A percentile compares a stretch with the other conserved stretches of the same genome.
Evolutionary conservation across 2,888 invertebrate species (phyloP).

Genomic region (Archips crataeganus): DNA sequence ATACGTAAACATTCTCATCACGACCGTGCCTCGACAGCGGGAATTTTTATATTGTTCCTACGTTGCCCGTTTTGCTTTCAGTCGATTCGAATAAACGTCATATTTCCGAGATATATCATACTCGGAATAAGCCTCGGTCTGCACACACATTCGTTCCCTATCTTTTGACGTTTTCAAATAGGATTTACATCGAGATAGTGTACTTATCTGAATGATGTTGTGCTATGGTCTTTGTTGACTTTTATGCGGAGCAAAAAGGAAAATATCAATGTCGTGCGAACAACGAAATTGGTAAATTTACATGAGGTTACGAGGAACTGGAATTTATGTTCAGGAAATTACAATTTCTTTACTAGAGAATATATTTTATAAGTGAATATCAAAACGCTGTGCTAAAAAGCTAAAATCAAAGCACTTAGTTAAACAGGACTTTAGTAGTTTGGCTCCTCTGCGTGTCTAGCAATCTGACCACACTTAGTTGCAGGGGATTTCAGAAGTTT

Average conservation of each 20-base stretch:
- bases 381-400: not conserved
- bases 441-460: not conserved
- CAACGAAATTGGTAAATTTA: slow-evolving; percentile 23
- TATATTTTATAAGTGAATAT: not conserved
- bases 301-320: slow-evolving; percentile 6
- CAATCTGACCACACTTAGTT: not conserved
- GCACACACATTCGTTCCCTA: slow-evolving; percentile 29
- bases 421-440: not conserved
- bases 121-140: slow-evolving; percentile 31
- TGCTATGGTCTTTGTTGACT: slow-evolving; percentile 33
- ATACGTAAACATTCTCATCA: slow-evolving; percentile 43
- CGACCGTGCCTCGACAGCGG: slow-evolving; percentile 45
- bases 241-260: slow-evolving; percentile 20
- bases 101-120: slow-evolving; percentile 54
- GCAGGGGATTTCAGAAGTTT: slow-evolving; percentile 4
- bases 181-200: slow-evolving; percentile 32
- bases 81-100: slow-evolving; percentile 58
- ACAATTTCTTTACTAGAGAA: not conserved
- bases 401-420: not conserved
- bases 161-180: slow-evolving; percentile 39
- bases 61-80: slow-evolving; percentile 52
- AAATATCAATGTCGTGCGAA: slow-evolving; percentile 25
- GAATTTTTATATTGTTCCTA: slow-evolving; percentile 55
- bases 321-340: slow-evolving; percentile 5
- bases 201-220: slow-evolving; percentile 31